phyloP scores from a whole-genome alignment of 2,113 vertebrate genomes.

The Pao palembangensis region DNA sequence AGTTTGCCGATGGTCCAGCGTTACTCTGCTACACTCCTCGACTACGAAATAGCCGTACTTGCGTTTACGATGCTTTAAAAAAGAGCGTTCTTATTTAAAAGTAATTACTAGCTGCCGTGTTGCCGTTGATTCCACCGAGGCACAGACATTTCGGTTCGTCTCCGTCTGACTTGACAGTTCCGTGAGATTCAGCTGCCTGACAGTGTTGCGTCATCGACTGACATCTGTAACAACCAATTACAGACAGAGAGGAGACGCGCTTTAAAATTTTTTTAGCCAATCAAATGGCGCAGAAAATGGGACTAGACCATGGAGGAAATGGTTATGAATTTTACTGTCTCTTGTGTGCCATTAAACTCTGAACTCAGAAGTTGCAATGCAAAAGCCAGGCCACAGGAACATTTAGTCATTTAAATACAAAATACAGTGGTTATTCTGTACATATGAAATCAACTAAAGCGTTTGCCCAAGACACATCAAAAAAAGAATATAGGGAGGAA shows the following conservation, averaged over 20 bases:
- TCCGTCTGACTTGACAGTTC: slow-evolving; percentile 20
- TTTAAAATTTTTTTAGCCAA: slow-evolving; percentile 59
- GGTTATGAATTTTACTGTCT: too few relatives aligned
- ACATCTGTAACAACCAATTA: slow-evolving; percentile 47
- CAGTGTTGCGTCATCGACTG: slow-evolving; percentile 44
- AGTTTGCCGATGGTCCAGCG: slow-evolving; percentile 31
- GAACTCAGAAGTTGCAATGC: slow-evolving; percentile 29
- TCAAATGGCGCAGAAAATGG: not conserved
- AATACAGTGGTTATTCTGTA: slow-evolving; percentile 50
- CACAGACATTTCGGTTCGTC: slow-evolving; percentile 13
- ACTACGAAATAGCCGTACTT: not conserved
- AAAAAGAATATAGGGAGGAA: not conserved
- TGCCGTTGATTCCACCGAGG: slow-evolving; percentile 40
- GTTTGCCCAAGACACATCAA: slow-evolving; percentile 7
- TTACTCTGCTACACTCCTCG: not conserved
- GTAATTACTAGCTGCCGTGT: slow-evolving; percentile 3
- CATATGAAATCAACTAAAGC: slow-evolving; percentile 52
- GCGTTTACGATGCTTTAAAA: slow-evolving; percentile 4
- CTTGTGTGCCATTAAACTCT: not conserved
- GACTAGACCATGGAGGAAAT: slow-evolving; percentile 17
- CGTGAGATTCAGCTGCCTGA: slow-evolving; percentile 31
- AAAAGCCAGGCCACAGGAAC: slow-evolving; percentile 22
- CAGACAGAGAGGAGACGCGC: not conserved
- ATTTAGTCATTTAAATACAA: slow-evolving; percentile 47
- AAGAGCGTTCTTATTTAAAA: not conserved